phyloP scores from a whole-genome alignment of 2,888 invertebrate species.

The Bhutanitis thaidina region DNA sequence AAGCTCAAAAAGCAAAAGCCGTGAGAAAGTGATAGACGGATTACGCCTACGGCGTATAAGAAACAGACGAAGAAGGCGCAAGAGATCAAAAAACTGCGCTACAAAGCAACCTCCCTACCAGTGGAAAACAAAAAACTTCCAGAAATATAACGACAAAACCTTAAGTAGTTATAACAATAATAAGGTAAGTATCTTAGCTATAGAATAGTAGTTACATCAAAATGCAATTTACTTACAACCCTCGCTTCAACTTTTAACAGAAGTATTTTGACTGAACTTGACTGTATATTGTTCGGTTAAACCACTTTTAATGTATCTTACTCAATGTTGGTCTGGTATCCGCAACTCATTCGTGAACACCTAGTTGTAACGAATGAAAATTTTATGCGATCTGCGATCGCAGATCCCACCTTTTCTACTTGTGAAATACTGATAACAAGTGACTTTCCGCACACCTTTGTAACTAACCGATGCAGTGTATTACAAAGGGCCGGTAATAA shows the following conservation, averaged over 20 bases:
- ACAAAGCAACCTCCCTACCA: slow-evolving; percentile 70
- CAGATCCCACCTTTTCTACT: slow-evolving; percentile 16
- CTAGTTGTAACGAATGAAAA: too few relatives aligned
- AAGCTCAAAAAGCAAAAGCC: slow-evolving; percentile 37
- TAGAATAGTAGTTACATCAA: too few relatives aligned
- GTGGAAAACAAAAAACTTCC: slow-evolving; percentile 46
- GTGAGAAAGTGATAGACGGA: slow-evolving; percentile 40
- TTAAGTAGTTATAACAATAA: slow-evolving; percentile 34
- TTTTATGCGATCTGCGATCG: neutral
- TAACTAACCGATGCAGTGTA: too few relatives aligned
- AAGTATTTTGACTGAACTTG: too few relatives aligned
- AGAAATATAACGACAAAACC: slow-evolving; percentile 22
- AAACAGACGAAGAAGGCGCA: slow-evolving; percentile 57
- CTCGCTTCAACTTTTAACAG: too few relatives aligned
- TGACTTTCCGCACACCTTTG: too few relatives aligned
- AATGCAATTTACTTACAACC: too few relatives aligned
- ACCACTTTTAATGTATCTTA: too few relatives aligned
- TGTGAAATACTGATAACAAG: slow-evolving; percentile 4
- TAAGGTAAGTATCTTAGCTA: slow-evolving; percentile 26
- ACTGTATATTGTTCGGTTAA: too few relatives aligned
- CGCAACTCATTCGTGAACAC: too few relatives aligned
- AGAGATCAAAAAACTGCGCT: slow-evolving; percentile 64
- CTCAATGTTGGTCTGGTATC: too few relatives aligned
- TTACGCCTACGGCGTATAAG: slow-evolving; percentile 47
- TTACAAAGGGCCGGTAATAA: too few relatives aligned